A percentile compares a stretch with the other conserved stretches of the same genome.
Evolutionary conservation across 2,888 invertebrate species (phyloP).

Genomic region (Linnaemya tessellans): DNA sequence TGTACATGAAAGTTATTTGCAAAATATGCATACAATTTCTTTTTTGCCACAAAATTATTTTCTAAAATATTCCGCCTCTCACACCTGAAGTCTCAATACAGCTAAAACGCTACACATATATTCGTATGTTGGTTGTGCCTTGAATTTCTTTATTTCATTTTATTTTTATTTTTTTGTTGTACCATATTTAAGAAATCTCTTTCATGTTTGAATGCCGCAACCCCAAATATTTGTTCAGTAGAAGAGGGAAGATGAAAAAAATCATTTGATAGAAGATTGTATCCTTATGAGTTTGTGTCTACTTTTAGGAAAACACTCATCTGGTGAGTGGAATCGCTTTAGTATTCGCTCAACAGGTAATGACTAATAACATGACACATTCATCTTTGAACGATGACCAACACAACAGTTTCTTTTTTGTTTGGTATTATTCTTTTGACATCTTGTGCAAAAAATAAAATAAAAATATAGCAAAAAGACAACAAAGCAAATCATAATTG

Average conservation of each 20-base stretch:
- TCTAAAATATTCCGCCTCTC: background rate
- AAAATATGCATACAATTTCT: background rate
- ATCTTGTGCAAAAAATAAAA: background rate
- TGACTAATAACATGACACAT: constrained; percentile 60
- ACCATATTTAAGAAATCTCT: background rate
- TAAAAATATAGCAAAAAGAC: background rate
- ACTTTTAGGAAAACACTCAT: constrained; percentile 1
- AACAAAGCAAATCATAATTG: background rate
- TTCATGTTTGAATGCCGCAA: background rate
- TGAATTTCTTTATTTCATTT: too few species aligned
- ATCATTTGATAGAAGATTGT: background rate
- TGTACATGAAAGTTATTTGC: background rate
- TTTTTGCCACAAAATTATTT: background rate
- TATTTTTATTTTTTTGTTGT: background rate
- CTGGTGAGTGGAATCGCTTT: constrained; percentile 31
- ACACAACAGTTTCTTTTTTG: constrained; percentile 6
- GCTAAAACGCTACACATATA: background rate
- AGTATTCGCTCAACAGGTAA: constrained; percentile 66
- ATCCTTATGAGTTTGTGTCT: background rate
- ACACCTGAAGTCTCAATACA: background rate
- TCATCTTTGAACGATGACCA: constrained; percentile 33
- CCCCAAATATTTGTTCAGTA: background rate
- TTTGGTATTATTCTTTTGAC: background rate
- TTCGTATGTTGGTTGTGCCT: background rate
- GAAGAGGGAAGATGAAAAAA: background rate